These are phyloP conservation scores for Pionites leucogaster DNA, from an alignment of 2,113 vertebrate genomes.

Conservation along the genomic window DNA sequence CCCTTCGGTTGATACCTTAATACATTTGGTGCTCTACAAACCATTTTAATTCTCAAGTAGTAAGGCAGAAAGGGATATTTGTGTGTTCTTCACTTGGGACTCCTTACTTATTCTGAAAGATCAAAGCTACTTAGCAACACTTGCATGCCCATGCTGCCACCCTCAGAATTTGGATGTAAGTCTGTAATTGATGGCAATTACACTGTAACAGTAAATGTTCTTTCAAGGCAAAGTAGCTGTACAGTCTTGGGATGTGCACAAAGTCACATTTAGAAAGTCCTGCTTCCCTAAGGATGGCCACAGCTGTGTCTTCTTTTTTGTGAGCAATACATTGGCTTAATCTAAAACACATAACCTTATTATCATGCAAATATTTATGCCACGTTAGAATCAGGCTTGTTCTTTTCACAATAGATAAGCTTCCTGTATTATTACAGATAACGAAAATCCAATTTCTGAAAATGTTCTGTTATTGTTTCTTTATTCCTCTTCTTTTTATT, in stretches of 20 bases:
- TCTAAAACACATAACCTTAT: constrained; percentile 38
- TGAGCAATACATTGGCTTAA: neutral
- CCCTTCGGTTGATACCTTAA: neutral
- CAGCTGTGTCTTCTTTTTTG: neutral
- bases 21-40: constrained; percentile 6
- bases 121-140: neutral
- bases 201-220: neutral
- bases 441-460: constrained; percentile 32
- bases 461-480: constrained; percentile 41
- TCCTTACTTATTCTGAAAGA: neutral
- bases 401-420: constrained; percentile 31
- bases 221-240: neutral
- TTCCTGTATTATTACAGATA: constrained; percentile 53
- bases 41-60: neutral
- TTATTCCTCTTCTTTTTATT: constrained; percentile 26
- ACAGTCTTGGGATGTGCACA: neutral
- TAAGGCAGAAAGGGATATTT: neutral
- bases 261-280: constrained; percentile 9
- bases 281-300: neutral
- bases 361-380: constrained; percentile 57
- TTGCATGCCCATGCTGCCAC: neutral
- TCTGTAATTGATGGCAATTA: neutral
- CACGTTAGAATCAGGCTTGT: constrained; percentile 17
- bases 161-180: neutral
- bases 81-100: neutral